Evolutionary conservation across 2,888 invertebrate genomes (phyloP), one percentile per base, ranked within the genome.

Genomic region (Lithosia quadra): DNA sequence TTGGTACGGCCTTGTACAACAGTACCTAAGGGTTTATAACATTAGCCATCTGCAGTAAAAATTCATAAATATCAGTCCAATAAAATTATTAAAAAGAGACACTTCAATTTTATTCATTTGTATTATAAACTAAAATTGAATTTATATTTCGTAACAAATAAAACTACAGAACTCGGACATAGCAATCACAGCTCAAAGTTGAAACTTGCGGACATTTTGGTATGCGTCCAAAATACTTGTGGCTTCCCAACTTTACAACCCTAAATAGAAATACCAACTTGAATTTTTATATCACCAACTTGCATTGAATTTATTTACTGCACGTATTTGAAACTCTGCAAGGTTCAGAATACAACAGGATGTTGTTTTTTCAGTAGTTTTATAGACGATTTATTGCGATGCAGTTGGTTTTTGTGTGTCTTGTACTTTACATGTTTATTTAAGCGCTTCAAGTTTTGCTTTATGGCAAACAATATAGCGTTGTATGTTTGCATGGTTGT

Each of bases 211-310:
- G 56, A 62, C 70, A 65, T 74, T 65, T 79, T 83, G 78, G 84
- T 82, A 65, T 65, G 66, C 65, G 78, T 79, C 84, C 80, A 79
- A 82, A 83, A 84, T 76, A 79, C 75, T 80, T 79, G 76, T 65
- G 67, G 73, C 70, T 66, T 62, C 24, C 55, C 34, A 49, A n/a
- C 39, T 22, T 59, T 58, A 13, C 24, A 0, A 69, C 74, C 79
- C 79, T 77, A 78, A 81, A 84, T 83, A 85, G 77, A 84, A 79
- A 80, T 76, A 65, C 73, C 71, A 74, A 80, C 74, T 81, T 76
- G 80, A 77, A 80, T 82, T 85, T 81, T 80, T 77, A 75, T 79
- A 80, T 79, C 73, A 71, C 64, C 75, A 81, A 78, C 79, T 80
- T 77, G 69, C 77, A 77, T 83, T 77, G 75, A 79, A 79, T 79